These are phyloP conservation scores for Chondrilla cf. caribensis DNA, from an alignment of 37 sponge, comb jelly and placozoan genomes.

Conservation along the genomic window DNA sequence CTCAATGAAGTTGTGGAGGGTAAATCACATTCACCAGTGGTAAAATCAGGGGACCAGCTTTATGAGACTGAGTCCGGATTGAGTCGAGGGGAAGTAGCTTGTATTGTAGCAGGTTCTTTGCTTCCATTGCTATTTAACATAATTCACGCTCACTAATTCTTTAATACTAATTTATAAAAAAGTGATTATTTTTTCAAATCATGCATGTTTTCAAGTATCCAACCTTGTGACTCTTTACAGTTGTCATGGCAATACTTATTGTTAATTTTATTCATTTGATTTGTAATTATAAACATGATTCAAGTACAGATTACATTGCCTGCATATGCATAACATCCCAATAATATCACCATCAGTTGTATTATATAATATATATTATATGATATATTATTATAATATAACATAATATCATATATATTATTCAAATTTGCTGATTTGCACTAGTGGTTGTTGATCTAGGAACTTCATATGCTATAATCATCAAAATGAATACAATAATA, in stretches of 20 bases:
- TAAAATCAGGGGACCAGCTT: not conserved
- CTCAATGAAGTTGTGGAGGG: constrained; percentile 71
- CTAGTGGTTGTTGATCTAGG: too few species aligned
- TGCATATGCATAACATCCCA: too few species aligned
- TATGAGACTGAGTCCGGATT: constrained; percentile 28
- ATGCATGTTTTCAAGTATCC: not conserved
- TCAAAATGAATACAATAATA: too few species aligned
- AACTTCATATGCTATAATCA: too few species aligned
- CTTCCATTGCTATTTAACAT: constrained; percentile 70
- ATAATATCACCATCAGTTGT: too few species aligned
- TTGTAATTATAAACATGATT: too few species aligned
- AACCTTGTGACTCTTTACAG: not conserved
- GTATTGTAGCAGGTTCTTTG: constrained; percentile 51
- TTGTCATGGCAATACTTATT: not conserved
- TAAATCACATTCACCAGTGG: not conserved
- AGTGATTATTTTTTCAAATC: not conserved
- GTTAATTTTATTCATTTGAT: not conserved
- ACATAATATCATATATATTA: too few species aligned
- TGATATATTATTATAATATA: too few species aligned
- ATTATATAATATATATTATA: too few species aligned
- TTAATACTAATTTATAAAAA: not conserved
- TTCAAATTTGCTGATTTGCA: too few species aligned
- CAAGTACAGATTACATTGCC: too few species aligned
- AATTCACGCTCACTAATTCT: constrained; percentile 64
- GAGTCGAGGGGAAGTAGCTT: constrained; percentile 42